Evolutionary conservation across 2,113 vertebrate genomes (phyloP), one percentile per base, ranked within the genome.

Genomic region (Hydropotes inermis): DNA sequence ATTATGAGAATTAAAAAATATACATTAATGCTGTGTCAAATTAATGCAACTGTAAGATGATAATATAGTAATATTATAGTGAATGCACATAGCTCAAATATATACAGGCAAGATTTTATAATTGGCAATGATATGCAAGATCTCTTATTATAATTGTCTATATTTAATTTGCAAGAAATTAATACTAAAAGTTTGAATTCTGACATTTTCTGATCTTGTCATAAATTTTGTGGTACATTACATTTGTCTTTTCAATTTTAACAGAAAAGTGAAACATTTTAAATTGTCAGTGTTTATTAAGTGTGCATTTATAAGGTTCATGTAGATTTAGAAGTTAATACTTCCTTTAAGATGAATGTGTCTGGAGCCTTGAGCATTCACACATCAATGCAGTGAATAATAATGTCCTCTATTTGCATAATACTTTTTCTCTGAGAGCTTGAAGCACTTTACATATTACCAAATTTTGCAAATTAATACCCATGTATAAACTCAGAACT

Each of bases 331-430:
- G 88, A 95, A 95, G 89, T 97, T 96, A 94, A 89, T 94, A 87
- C 11, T 87, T 83, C 61, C 28, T 89, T 95, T 91, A 81, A 76
- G 39, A 96, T 87, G 86, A 87, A 93, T 96, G 60, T 39, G 27
- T 83, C 70, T 96, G 87, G 25, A 64, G 25, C 4, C 19, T 60
- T 76, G 78, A 96, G 39, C 55, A 93, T 93, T 97, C 83, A 76
- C 50, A 67, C n/a, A 55, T 74, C 60, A 95, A 14, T 50, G 33
- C 30, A 91, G 33, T 91, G 61, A 94, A 88, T 95, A 89, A 97
- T 96, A 95, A 97, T 97, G 25, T 60, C 70, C 55, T 86, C 64
- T 89, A 92, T 89, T 95, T 97, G 74, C 87, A 67, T 87, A 96
- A 67, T 95, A 19, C 60, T 87, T 94, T 93, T 76, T 86, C 88